These are phyloP conservation scores for Protaetia brevitarsis DNA, from an alignment of 1,140 invertebrate genomes.

Conservation along the genomic window DNA sequence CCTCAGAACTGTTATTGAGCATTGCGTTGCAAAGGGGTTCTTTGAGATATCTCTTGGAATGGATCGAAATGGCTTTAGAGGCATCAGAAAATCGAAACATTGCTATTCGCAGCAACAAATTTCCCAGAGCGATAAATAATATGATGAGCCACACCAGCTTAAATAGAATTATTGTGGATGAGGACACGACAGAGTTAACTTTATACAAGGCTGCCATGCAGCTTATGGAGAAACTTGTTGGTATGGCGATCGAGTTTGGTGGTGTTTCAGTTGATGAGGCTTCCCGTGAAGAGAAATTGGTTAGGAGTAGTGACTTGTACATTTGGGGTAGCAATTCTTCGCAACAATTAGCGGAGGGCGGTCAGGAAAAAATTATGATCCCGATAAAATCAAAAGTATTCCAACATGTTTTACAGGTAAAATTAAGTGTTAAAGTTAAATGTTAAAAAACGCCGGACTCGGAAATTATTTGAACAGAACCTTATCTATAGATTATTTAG, in stretches of 20 bases:
- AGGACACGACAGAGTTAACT: slow-evolving; percentile 37
- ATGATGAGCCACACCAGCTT: slow-evolving; percentile 35
- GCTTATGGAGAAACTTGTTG: slow-evolving; percentile 55
- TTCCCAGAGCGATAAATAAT: slow-evolving; percentile 38
- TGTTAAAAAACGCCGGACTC: neutral
- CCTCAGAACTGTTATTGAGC: slow-evolving; percentile 58
- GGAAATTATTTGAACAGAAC: too few species aligned
- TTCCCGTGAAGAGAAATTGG: neutral
- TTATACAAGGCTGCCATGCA: slow-evolving; percentile 56
- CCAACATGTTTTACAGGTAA: slow-evolving; percentile 58
- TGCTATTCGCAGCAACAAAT: slow-evolving; percentile 30
- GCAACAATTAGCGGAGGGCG: slow-evolving; percentile 62
- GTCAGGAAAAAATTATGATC: slow-evolving; percentile 59
- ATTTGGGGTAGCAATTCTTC: slow-evolving; percentile 70
- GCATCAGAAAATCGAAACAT: slow-evolving; percentile 34
- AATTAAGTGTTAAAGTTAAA: neutral
- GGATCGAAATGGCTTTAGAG: slow-evolving; percentile 62
- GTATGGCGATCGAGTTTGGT: slow-evolving; percentile 43
- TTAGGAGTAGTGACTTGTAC: slow-evolving; percentile 55
- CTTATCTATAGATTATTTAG: too few species aligned
- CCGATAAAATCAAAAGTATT: slow-evolving; percentile 60
- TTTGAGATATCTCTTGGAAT: slow-evolving; percentile 61
- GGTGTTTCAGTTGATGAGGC: slow-evolving; percentile 30
- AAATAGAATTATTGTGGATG: slow-evolving; percentile 24
- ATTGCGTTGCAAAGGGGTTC: slow-evolving; percentile 62